These are phyloP conservation scores for Eupithecia centaureata DNA, from an alignment of 2,888 invertebrate species.

Conservation along the genomic window DNA sequence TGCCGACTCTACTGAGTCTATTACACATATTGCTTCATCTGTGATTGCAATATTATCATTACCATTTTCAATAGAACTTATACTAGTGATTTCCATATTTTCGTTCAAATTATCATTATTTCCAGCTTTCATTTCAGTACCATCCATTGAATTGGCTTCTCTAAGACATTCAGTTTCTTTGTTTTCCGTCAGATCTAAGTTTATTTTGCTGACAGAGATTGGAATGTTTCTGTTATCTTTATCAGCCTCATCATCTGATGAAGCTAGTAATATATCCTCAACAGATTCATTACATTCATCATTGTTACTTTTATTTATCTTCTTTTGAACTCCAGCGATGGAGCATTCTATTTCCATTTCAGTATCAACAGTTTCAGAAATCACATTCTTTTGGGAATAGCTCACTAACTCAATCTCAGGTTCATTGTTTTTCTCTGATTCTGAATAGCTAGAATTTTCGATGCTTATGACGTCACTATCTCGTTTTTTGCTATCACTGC, in stretches of 20 bases:
- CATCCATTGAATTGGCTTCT: constrained; percentile 23
- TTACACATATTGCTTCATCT: constrained; percentile 9
- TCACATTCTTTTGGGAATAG: constrained; percentile 19
- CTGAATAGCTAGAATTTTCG: constrained; percentile 77
- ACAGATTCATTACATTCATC: constrained; percentile 53
- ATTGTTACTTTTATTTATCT: constrained; percentile 48
- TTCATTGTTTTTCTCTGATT: constrained; percentile 58
- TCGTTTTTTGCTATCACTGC: constrained; percentile 52
- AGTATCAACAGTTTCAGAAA: constrained; percentile 28
- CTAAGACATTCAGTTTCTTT: background rate
- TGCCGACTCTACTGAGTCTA: background rate
- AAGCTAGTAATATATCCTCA: constrained; percentile 65
- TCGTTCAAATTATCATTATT: background rate
- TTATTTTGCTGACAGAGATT: constrained; percentile 1
- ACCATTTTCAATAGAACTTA: constrained; percentile 19
- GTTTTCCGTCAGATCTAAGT: background rate
- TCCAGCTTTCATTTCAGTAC: background rate
- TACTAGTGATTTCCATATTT: constrained; percentile 18
- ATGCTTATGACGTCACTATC: constrained; percentile 70
- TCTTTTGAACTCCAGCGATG: constrained; percentile 36
- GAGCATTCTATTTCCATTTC: constrained; percentile 48
- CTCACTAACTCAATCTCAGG: constrained; percentile 29
- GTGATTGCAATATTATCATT: constrained; percentile 12
- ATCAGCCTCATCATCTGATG: constrained; percentile 55
- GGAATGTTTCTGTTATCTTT: constrained; percentile 16